These are phyloP conservation scores for Ophioderma brevispina DNA, from an alignment of 35 echinoderm and acorn worm species.

Conservation along the genomic window DNA sequence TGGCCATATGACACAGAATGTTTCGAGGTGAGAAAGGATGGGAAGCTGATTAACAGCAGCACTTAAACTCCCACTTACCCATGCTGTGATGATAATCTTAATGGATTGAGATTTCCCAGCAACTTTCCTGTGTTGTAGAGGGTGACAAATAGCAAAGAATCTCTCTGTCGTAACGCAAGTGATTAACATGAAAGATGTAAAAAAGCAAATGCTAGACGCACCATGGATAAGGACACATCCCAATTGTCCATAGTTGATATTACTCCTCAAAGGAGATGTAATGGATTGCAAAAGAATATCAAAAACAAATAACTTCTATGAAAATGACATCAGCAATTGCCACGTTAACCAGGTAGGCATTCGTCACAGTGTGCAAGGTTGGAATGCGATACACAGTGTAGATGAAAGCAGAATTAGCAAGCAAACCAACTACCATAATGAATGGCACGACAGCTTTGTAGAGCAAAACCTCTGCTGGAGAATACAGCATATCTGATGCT, in stretches of 20 bases:
- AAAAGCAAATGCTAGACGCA: background rate
- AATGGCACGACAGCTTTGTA: background rate
- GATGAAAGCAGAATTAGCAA: background rate
- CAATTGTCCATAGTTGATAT: background rate
- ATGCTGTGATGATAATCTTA: background rate
- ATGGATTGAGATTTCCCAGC: background rate
- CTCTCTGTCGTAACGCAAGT: background rate
- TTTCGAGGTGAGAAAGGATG: too few species aligned
- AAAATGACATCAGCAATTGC: background rate
- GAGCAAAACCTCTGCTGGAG: background rate
- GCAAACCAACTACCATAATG: background rate
- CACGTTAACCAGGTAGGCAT: background rate
- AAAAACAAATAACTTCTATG: background rate
- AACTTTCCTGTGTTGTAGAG: background rate
- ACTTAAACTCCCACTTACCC: too few species aligned
- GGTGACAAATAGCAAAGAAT: constrained; percentile 8
- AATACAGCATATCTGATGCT: too few species aligned
- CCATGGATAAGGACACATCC: background rate
- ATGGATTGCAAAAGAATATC: background rate
- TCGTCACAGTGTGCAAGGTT: background rate
- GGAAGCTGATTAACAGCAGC: too few species aligned
- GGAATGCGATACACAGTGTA: background rate
- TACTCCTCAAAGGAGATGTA: background rate
- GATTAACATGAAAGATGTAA: background rate
- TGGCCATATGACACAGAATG: too few species aligned